Evolutionary conservation across 2,113 vertebrate species (phyloP).

Genomic region (Seriola aureovittata): DNA sequence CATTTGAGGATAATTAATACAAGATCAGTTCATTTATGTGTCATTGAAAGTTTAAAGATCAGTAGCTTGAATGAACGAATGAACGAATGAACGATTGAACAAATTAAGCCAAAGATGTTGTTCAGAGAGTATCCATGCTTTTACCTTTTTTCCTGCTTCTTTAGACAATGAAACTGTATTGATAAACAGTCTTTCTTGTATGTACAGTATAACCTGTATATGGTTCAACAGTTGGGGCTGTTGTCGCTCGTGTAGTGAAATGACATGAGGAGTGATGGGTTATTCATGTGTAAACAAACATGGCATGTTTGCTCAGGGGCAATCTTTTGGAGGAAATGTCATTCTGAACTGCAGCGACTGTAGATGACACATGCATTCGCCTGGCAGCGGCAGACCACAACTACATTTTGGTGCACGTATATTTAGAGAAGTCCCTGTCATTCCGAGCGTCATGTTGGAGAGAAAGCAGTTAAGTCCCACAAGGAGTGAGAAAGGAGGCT

Average conservation of each 20-base stretch:
- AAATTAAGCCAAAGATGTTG: neutral
- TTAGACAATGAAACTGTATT: constrained; percentile 4
- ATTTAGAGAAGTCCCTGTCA: constrained; percentile 45
- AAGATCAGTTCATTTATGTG: neutral
- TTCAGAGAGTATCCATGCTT: neutral
- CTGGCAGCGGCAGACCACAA: constrained; percentile 50
- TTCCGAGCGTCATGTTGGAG: constrained; percentile 11
- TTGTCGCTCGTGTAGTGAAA: constrained; percentile 28
- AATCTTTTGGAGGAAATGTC: constrained; percentile 74
- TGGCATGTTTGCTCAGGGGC: constrained; percentile 66
- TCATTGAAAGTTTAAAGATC: neutral
- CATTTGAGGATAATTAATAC: neutral
- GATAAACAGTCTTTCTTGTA: constrained; percentile 3
- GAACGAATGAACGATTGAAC: neutral
- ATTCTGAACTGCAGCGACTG: constrained; percentile 54
- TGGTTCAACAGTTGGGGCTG: constrained; percentile 63
- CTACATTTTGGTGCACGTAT: constrained; percentile 48
- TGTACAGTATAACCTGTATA: constrained; percentile 26
- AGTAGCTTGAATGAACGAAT: neutral
- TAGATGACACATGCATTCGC: constrained; percentile 67
- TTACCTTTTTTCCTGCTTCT: neutral
- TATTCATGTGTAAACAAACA: constrained; percentile 78
- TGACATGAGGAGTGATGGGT: constrained; percentile 65
- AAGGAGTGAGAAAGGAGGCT: constrained; percentile 53
- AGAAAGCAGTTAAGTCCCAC: constrained; percentile 46